A percentile compares a stretch with the other conserved stretches of the same genome.
Conservation (phyloP, 2,797 vertebrate genomes). For the Cryptoprocta ferox region DNA sequence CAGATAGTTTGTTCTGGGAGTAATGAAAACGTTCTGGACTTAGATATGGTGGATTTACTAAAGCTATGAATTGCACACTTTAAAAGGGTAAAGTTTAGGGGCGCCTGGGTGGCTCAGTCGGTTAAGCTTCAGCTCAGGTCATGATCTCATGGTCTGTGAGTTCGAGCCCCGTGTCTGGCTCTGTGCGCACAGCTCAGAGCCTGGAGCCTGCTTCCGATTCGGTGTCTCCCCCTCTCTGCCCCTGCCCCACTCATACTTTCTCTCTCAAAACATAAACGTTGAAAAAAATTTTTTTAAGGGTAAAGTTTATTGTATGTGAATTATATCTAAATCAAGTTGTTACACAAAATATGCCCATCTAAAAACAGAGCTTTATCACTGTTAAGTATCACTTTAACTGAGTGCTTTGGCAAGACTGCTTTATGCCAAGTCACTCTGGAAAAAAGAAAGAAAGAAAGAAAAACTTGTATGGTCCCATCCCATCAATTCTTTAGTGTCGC, state of each 20-base stretch:
- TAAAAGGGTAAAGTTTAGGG: not conserved
- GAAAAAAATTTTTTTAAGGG: not conserved
- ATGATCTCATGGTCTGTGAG: too few relatives aligned
- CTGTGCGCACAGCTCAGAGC: too few relatives aligned
- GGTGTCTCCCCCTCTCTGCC: too few relatives aligned
- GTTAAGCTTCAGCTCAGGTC: too few relatives aligned
- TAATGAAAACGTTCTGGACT: not conserved
- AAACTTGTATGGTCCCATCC: not conserved
- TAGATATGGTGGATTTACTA: not conserved
- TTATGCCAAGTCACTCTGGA: not conserved
- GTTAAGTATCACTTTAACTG: too few relatives aligned
- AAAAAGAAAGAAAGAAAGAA: not conserved
- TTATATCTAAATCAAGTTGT: conserved; percentile 30
- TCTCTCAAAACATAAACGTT: too few relatives aligned
- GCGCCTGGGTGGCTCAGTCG: too few relatives aligned
- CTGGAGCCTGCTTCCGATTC: too few relatives aligned
- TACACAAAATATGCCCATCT: not conserved
- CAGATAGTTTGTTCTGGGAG: not conserved
- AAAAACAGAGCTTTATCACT: not conserved
- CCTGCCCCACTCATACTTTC: too few relatives aligned
- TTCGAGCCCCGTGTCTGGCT: too few relatives aligned
- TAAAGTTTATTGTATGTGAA: not conserved
- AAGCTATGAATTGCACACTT: not conserved
- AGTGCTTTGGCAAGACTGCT: not conserved
- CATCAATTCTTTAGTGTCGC: not conserved